These are phyloP conservation scores for Phengaris alcon DNA, from an alignment of 2,888 invertebrate genomes.

Conservation along the genomic window DNA sequence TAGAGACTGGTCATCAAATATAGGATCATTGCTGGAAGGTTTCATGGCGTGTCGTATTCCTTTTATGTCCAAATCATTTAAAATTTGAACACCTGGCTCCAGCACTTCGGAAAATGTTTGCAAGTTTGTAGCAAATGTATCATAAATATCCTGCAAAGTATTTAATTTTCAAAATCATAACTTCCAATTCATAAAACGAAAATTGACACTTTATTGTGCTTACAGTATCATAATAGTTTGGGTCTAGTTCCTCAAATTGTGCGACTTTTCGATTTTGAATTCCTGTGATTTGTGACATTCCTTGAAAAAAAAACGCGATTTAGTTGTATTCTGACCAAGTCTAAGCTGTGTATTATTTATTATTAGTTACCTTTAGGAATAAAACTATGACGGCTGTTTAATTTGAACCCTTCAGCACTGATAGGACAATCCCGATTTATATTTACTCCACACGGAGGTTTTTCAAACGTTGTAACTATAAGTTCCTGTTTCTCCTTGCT, in stretches of 20 bases:
- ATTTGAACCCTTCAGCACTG: conserved; percentile 45
- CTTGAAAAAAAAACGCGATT: conserved; percentile 39
- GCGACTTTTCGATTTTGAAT: conserved; percentile 49
- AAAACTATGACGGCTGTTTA: conserved; percentile 69
- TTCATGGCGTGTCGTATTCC: conserved; percentile 53
- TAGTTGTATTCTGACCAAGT: background rate
- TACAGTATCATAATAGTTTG: conserved; percentile 62
- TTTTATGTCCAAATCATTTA: conserved; percentile 48
- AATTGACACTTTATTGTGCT: conserved; percentile 35
- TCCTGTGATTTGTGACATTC: conserved; percentile 76
- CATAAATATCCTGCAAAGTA: conserved; percentile 55
- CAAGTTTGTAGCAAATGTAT: conserved; percentile 69
- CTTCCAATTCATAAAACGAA: background rate
- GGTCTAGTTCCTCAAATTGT: conserved; percentile 44
- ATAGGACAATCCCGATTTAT: background rate
- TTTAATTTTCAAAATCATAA: background rate
- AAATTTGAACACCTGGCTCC: conserved; percentile 52
- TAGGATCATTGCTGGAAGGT: conserved; percentile 53
- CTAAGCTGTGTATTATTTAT: background rate
- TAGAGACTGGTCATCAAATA: conserved; percentile 57
- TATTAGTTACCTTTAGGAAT: conserved; percentile 77
- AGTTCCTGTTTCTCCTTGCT: background rate
- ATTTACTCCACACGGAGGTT: background rate
- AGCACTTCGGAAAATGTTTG: conserved; percentile 67
- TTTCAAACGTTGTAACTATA: background rate